Conservation (phyloP, 2,888 invertebrate species). For the Dynastes tityus region DNA sequence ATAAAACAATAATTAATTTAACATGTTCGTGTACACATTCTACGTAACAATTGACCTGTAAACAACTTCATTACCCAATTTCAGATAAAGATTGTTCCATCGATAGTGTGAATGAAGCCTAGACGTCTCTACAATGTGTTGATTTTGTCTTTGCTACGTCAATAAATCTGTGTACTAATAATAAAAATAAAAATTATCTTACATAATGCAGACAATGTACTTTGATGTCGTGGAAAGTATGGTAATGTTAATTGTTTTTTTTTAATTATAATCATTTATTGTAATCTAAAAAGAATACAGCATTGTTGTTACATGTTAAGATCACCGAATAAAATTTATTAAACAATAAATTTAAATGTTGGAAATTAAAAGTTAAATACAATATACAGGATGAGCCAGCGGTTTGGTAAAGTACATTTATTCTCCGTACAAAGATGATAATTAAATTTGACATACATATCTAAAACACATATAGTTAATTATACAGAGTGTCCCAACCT, state of each 20-base stretch:
- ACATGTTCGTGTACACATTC: constrained; percentile 7
- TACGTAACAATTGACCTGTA: constrained; percentile 29
- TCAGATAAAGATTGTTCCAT: constrained; percentile 32
- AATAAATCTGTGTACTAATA: constrained; percentile 25
- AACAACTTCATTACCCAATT: constrained; percentile 28
- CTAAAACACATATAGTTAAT: too few relatives aligned
- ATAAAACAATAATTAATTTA: constrained; percentile 19
- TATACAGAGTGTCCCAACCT: too few relatives aligned
- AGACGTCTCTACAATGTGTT: constrained; percentile 31
- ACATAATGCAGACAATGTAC: background rate
- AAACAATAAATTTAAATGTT: too few relatives aligned
- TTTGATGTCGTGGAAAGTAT: background rate
- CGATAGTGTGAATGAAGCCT: constrained; percentile 26
- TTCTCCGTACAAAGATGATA: too few relatives aligned
- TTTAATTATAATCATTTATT: too few relatives aligned
- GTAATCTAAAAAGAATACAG: too few relatives aligned
- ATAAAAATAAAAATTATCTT: constrained; percentile 27
- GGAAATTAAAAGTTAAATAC: too few relatives aligned
- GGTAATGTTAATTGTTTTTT: background rate
- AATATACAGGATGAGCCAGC: too few relatives aligned
- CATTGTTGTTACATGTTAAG: too few relatives aligned
- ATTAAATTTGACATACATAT: too few relatives aligned
- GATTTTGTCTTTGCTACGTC: constrained; percentile 38
- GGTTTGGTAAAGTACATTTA: too few relatives aligned
- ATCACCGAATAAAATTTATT: too few relatives aligned